Conservation (phyloP, 2,113 vertebrate species). For the Cavia aperea region DNA sequence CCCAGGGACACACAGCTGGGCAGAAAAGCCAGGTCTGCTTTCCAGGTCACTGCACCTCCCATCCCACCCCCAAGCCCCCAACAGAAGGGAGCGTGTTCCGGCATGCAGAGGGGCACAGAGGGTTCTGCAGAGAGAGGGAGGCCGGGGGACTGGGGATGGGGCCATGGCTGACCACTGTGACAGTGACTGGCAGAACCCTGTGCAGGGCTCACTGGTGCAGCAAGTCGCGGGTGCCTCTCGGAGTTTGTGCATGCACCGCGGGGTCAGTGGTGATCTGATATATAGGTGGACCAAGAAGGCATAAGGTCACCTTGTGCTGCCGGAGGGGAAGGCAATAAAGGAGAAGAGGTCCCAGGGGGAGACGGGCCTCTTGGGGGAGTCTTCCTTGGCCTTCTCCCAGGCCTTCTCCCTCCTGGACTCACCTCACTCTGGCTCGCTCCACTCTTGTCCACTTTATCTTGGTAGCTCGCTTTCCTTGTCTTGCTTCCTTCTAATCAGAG, state of each 20-base stretch:
- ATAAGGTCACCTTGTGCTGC: too few species aligned
- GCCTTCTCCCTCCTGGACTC: background rate
- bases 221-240: background rate
- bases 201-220: background rate
- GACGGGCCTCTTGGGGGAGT: background rate
- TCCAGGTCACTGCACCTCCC: slow-evolving; percentile 47
- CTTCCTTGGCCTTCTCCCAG: background rate
- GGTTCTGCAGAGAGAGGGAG: background rate
- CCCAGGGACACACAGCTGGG: slow-evolving; percentile 58
- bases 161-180: background rate
- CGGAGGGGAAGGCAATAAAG: accelerated
- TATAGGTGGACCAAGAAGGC: background rate
- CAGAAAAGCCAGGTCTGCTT: slow-evolving; percentile 24
- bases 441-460: background rate
- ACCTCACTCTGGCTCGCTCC: accelerated
- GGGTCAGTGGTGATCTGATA: background rate
- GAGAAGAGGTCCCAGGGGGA: background rate
- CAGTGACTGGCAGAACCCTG: background rate
- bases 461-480: too few species aligned
- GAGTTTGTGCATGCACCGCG: accelerated
- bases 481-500: background rate
- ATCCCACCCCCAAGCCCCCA: background rate
- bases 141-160: too few species aligned
- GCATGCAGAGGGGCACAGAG: background rate
- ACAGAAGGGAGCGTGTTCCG: background rate